Base-by-base conservation (phyloP, 92 coral and sea anemone species). In the Palythoa heliodiscus region DNA sequence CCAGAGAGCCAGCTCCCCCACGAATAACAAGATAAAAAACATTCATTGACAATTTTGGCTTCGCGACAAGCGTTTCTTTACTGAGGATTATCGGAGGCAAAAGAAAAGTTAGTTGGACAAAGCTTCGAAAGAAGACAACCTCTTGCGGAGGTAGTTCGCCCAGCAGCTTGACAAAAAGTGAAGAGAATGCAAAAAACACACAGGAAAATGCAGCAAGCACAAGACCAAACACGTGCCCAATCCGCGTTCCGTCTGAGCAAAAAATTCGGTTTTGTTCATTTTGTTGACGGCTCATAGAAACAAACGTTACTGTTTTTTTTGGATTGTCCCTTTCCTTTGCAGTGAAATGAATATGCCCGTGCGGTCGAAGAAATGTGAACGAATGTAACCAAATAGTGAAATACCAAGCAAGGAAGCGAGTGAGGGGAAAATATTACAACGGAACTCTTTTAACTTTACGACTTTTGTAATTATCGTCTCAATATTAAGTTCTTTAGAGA, bases 81-180 rank as follows among this genome's bases (percentile, higher is more conserved):
- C 83, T 76, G 93, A 87, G 92, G 84, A 96, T 91, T 9, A 96
- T 43, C 60, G 97, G 93, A 11, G 98, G 98, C 20, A 94, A 87
- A 11, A 95, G 88, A 38, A 96, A 94, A 7, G 94, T 87, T 13
- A 96, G 86, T 60, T 96, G 98, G 9, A 96, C 92, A 47, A 96
- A 70, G 81, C 95, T 92, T 67, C 98, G 95, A 83, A 94, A 92
- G 87, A 96, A 92, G 52, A 96, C 98, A 3, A 95, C 95, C 86
- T 94, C 98, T 78, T 94, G 93, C 0, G 98, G 92, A 4, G 97
- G 98, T 10, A 96, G 89, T 84, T 96, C 98, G 38, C 90, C 92
- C 9, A 96, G 83, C 5, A 96, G 92, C 71, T 96, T 94, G 11
- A 96, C 98, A 52, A 96, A 87, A 78, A 96, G 86, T 1, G 98